These are phyloP conservation scores for Drosophila watanabei DNA, from an alignment of 1,140 invertebrate species.

Conservation along the genomic window DNA sequence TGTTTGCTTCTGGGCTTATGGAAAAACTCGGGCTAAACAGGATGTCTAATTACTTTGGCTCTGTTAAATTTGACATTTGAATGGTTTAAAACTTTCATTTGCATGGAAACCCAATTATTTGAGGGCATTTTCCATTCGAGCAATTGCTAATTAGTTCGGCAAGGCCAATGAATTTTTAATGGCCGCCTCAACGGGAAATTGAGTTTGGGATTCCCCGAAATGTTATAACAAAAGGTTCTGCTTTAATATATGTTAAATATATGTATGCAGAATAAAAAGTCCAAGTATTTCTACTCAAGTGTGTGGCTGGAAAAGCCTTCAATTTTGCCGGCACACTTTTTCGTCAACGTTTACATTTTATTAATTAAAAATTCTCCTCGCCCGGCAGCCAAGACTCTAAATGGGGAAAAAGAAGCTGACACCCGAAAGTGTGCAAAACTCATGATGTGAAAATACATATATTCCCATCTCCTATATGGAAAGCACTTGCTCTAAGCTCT, in stretches of 20 bases:
- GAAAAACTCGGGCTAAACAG: constrained; percentile 34
- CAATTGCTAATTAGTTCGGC: constrained; percentile 51
- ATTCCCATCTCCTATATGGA: constrained; percentile 12
- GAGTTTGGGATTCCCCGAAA: constrained; percentile 9
- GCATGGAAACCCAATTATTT: constrained; percentile 63
- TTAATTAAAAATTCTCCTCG: constrained; percentile 66
- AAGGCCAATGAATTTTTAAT: constrained; percentile 46
- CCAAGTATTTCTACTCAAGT: constrained; percentile 5
- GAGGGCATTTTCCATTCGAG: constrained; percentile 64
- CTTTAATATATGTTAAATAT: constrained; percentile 5
- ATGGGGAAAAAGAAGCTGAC: constrained; percentile 37
- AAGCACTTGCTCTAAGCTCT: constrained; percentile 13
- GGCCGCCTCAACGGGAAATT: constrained; percentile 27
- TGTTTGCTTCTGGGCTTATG: constrained; percentile 13
- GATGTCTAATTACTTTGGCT: constrained; percentile 58
- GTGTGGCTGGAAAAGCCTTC: constrained; percentile 8
- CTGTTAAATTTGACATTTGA: constrained; percentile 58
- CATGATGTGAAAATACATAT: constrained; percentile 16
- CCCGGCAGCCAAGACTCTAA: constrained; percentile 21
- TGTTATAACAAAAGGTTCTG: background rate
- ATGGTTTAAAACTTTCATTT: constrained; percentile 53
- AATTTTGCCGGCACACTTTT: constrained; percentile 26
- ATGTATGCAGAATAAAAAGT: background rate
- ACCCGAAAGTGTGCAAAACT: constrained; percentile 51
- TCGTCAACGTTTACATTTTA: constrained; percentile 68